These are phyloP conservation scores for Conus ventricosus DNA, from an alignment of 1,140 invertebrate species.

Conservation along the genomic window DNA sequence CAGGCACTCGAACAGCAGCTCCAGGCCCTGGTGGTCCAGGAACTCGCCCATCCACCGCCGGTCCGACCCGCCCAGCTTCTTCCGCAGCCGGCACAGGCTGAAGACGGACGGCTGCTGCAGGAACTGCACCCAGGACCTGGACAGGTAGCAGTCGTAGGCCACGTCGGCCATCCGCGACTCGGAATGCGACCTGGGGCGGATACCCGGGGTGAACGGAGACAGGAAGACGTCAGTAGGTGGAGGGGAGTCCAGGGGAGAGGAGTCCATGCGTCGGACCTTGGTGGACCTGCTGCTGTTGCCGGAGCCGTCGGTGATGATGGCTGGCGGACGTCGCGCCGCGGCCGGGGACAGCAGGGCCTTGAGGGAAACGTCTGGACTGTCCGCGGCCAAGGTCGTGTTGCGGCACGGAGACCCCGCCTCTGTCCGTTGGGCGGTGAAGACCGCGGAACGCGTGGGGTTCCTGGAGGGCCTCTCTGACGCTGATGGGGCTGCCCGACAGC, in stretches of 20 bases:
- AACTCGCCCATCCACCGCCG: conserved; percentile 75
- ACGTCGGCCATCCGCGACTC: conserved; percentile 52
- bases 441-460: no score
- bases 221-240: neutral
- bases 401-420: no score
- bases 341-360: neutral
- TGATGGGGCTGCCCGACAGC: no score
- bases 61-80: conserved; percentile 50
- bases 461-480: no score
- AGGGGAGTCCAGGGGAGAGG: neutral
- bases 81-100: conserved; percentile 53
- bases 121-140: conserved; percentile 49
- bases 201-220: neutral
- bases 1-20: conserved; percentile 75
- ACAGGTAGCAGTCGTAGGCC: conserved; percentile 45
- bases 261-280: neutral
- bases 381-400: no score
- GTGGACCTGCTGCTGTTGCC: neutral
- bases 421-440: no score
- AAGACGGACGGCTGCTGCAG: conserved; percentile 51
- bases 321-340: neutral
- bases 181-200: conserved; percentile 44
- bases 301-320: no score
- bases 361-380: no score
- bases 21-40: conserved; percentile 71